Evolutionary conservation across 2,888 invertebrate genomes (phyloP).

Genomic region (Amphipyra tragopoginis): DNA sequence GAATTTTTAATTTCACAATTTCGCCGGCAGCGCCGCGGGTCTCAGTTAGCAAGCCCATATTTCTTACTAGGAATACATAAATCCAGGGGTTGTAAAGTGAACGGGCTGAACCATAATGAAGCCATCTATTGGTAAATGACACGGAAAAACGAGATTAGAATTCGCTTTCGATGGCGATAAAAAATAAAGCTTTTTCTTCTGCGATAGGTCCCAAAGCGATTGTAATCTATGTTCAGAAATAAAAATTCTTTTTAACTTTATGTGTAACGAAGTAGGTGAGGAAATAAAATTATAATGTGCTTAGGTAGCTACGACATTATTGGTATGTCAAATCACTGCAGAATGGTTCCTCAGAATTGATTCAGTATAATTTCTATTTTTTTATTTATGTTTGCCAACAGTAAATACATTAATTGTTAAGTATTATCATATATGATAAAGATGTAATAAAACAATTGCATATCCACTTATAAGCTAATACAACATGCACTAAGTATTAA

Average conservation of each 20-base stretch:
- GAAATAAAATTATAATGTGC: background rate
- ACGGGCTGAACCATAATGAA: slow-evolving; percentile 62
- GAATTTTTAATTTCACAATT: slow-evolving; percentile 44
- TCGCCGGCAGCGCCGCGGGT: background rate
- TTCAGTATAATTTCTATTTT: too few relatives aligned
- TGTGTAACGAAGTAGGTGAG: background rate
- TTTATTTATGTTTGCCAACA: too few relatives aligned
- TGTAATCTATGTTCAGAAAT: slow-evolving; percentile 36
- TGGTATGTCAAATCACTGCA: too few relatives aligned
- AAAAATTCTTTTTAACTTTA: slow-evolving; percentile 29
- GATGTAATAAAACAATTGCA: too few relatives aligned
- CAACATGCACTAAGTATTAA: too few relatives aligned
- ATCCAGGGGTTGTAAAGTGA: slow-evolving; percentile 54
- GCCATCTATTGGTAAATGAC: slow-evolving; percentile 62
- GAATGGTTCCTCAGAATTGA: too few relatives aligned
- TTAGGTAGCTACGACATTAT: too few relatives aligned
- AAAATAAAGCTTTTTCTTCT: slow-evolving; percentile 56
- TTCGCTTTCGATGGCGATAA: slow-evolving; percentile 59
- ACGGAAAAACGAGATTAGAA: slow-evolving; percentile 66
- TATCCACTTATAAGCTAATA: too few relatives aligned
- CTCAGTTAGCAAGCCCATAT: slow-evolving; percentile 15
- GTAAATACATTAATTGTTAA: too few relatives aligned
- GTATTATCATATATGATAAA: too few relatives aligned
- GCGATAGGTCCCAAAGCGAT: slow-evolving; percentile 34
- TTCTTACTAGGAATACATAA: slow-evolving; percentile 19